Base-by-base conservation (phyloP, 2,888 invertebrate genomes). In the Cheilosia impressa region DNA sequence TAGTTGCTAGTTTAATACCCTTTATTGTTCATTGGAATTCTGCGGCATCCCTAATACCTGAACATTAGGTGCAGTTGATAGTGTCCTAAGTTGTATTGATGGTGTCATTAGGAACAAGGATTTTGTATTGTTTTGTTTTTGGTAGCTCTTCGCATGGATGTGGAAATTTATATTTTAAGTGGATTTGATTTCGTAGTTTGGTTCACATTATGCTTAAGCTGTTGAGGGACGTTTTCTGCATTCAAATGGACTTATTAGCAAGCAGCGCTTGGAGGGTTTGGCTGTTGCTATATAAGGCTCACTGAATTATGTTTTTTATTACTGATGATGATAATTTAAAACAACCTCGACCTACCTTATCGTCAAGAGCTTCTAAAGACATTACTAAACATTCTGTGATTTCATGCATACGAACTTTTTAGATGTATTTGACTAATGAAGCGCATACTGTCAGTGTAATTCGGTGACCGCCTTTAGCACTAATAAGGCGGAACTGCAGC, bases 21-120 rank as follows among this genome's bases (percentile, higher is more conserved):
- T 76, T 71, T 66, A 80, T 87, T 82, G 71, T 83, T 87, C 73
- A 73, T 78, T 69, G 66, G 41, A 55, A 60, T 71, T 38, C 27
- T 38, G 52, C 22, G 52, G 58, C 63, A 73, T 31, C 52, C 52
- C 27, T 63, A 79, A 63, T 78, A 50, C 41, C 19, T 52, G 58
- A 10, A 65, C 58, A 31, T 19, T 76, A 22, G 50, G 22, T 45
- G 47, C 41, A 55, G 45, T 45, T 82, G 65, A 82, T 77, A 65
- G 41, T 77, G 71, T 22, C 9, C 65, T 65, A 41, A 72, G 72
- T 77, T 82, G 53, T 72, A 38, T 22, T 45, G 83, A 84, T 65
- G 58, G 69, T 53, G 53, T 79, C 79, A 63, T 69, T 73, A 69
- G 47, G 45, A 65, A 17, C 57, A 63, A 41, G 34, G 73, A 69